These are phyloP conservation scores for Cyclophora punctaria DNA, from an alignment of 2,888 invertebrate genomes.

Conservation along the genomic window DNA sequence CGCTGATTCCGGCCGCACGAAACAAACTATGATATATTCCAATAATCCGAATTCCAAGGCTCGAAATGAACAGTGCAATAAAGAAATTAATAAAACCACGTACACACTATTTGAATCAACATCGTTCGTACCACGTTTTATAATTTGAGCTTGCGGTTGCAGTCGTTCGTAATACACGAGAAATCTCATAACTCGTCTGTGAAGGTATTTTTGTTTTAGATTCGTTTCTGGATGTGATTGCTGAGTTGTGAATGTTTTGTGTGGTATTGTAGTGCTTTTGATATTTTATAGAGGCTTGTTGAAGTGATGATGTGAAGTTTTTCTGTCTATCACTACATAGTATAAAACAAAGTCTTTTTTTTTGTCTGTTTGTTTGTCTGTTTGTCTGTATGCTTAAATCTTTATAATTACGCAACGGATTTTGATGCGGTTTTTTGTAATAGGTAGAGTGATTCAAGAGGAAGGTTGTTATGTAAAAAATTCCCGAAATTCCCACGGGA, in stretches of 20 bases:
- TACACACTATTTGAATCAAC: slow-evolving; percentile 45
- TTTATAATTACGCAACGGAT: too few species aligned
- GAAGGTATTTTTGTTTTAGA: slow-evolving; percentile 27
- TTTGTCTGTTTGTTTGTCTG: too few species aligned
- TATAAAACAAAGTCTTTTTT: too few species aligned
- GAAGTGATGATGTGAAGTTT: too few species aligned
- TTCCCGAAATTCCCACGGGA: too few species aligned
- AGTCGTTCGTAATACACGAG: slow-evolving; percentile 27
- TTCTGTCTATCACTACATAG: too few species aligned
- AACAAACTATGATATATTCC: slow-evolving; percentile 27
- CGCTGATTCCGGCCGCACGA: slow-evolving; percentile 5
- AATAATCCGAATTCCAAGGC: slow-evolving; percentile 25
- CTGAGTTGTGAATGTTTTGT: neutral
- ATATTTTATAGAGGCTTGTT: too few species aligned
- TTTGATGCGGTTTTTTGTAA: too few species aligned
- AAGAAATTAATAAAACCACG: slow-evolving; percentile 38
- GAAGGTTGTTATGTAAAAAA: too few species aligned
- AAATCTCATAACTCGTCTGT: slow-evolving; percentile 50
- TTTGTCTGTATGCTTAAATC: too few species aligned
- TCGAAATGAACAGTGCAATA: slow-evolving; percentile 36
- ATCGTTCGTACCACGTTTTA: slow-evolving; percentile 46
- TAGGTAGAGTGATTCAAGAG: too few species aligned
- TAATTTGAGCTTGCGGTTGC: slow-evolving; percentile 47
- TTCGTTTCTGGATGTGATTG: slow-evolving; percentile 25
- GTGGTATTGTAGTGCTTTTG: too few species aligned